A percentile compares a stretch with the other conserved stretches of the same genome.
Evolutionary conservation across 2,113 vertebrate genomes (phyloP).

Genomic region (Grus americana): DNA sequence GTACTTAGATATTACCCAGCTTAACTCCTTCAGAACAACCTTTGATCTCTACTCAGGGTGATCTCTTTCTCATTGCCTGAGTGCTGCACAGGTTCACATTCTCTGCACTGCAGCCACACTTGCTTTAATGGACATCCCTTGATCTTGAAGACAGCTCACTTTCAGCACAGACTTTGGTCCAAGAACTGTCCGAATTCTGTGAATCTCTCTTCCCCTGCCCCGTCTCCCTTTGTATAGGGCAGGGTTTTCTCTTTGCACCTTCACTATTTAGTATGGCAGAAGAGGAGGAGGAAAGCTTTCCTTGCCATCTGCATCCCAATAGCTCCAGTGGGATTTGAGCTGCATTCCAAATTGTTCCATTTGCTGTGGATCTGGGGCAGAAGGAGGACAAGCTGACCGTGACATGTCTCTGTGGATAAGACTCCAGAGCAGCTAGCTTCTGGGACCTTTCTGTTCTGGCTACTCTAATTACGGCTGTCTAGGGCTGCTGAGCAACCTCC

Average conservation of each 20-base stretch:
- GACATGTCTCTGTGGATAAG: background rate
- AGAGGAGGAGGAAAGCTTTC: background rate
- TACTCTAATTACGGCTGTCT: background rate
- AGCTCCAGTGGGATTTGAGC: slow-evolving; percentile 3
- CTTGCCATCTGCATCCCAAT: background rate
- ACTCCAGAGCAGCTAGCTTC: background rate
- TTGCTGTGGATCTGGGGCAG: background rate
- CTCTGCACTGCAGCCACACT: background rate
- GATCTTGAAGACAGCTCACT: background rate
- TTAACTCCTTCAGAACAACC: background rate
- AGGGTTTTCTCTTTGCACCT: background rate
- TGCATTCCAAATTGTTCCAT: background rate
- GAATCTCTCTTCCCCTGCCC: background rate
- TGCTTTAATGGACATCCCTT: background rate
- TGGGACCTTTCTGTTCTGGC: background rate
- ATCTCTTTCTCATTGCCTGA: background rate
- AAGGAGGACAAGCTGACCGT: background rate
- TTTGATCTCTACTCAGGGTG: background rate
- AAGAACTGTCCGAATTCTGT: background rate
- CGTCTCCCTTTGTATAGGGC: background rate
- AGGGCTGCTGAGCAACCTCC: background rate
- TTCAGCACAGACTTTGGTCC: background rate
- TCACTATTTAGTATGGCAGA: background rate
- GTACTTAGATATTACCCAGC: background rate
- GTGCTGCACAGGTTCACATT: background rate